These are phyloP conservation scores for Meganola albula DNA, from an alignment of 2,888 invertebrate species.

Conservation along the genomic window DNA sequence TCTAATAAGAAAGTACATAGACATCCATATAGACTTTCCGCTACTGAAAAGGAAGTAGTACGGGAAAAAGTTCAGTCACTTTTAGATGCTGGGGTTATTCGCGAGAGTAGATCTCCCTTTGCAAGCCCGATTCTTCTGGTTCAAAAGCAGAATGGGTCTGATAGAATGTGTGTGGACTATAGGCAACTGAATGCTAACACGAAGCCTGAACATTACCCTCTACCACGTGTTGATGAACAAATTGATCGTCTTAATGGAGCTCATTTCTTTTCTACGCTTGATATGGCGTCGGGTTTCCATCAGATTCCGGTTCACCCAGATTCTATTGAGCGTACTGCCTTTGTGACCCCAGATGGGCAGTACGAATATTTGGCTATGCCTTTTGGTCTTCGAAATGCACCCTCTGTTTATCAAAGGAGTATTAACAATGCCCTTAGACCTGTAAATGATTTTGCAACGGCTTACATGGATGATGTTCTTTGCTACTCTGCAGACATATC, in stretches of 20 bases:
- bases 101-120: constrained; percentile 10
- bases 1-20: constrained; percentile 10
- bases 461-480: constrained; percentile 1
- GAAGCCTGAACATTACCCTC: constrained; percentile 19
- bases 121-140: background rate
- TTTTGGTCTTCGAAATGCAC: constrained; percentile 21
- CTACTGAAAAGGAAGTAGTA: constrained; percentile 19
- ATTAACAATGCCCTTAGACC: background rate
- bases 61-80: constrained; percentile 19
- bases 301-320: constrained; percentile 23
- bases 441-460: background rate
- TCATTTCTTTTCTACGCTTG: constrained; percentile 20
- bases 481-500: background rate
- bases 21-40: constrained; percentile 17
- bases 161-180: constrained; percentile 1
- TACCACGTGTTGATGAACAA: constrained; percentile 9
- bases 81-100: constrained; percentile 19
- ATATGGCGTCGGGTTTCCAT: constrained; percentile 28
- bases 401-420: background rate
- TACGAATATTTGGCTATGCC: constrained; percentile 25
- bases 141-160: background rate
- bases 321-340: constrained; percentile 14
- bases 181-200: constrained; percentile 29
- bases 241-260: constrained; percentile 1
- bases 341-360: constrained; percentile 18